A percentile compares a stretch with the other conserved stretches of the same genome.
Conservation (phyloP, 2,888 invertebrate genomes). For the Polylopha cassiicola region DNA sequence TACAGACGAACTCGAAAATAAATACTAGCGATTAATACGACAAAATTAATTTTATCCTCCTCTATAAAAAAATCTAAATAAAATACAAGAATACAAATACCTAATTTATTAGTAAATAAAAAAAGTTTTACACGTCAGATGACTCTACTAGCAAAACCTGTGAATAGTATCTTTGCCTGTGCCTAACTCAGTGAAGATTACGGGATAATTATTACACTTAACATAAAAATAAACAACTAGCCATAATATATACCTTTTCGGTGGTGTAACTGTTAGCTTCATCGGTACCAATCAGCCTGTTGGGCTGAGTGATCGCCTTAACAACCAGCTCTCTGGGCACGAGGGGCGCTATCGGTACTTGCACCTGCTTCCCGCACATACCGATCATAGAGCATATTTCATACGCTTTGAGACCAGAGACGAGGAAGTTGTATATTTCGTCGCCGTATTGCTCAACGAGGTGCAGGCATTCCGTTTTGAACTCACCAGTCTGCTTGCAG, state of each 20-base stretch:
- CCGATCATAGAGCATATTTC: conserved; percentile 84
- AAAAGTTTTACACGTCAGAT: too few relatives aligned
- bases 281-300: conserved; percentile 52
- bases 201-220: too few relatives aligned
- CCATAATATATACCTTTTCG: conserved; percentile 36
- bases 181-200: too few relatives aligned
- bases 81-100: too few relatives aligned
- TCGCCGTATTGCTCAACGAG: conserved; percentile 89
- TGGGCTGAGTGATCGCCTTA: conserved; percentile 35
- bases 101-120: too few relatives aligned
- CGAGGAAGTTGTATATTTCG: conserved; percentile 82
- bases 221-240: too few relatives aligned
- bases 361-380: conserved; percentile 73
- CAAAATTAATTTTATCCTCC: too few relatives aligned
- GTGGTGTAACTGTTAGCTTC: conserved; percentile 51
- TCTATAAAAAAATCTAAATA: too few relatives aligned
- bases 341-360: conserved; percentile 78
- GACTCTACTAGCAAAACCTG: too few relatives aligned
- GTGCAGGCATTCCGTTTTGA: conserved; percentile 84
- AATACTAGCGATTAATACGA: too few relatives aligned
- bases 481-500: conserved; percentile 87
- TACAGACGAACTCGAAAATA: too few relatives aligned
- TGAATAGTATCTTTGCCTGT: too few relatives aligned
- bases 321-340: conserved; percentile 70
- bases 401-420: conserved; percentile 81